Evolutionary conservation across 2,888 invertebrate genomes (phyloP).

Genomic region (Hybos culiciformis): DNA sequence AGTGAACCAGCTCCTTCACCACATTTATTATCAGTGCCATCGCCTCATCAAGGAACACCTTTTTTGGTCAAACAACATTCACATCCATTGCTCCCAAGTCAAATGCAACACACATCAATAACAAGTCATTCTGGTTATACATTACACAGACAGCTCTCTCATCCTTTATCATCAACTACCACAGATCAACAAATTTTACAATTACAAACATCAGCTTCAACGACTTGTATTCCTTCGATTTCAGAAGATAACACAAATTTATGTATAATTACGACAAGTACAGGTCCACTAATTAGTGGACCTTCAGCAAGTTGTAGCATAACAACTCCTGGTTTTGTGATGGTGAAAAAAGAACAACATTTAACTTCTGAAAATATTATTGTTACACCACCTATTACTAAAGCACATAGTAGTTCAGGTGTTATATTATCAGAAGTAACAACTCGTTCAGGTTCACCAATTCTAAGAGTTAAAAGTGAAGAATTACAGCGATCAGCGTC

Average conservation of each 20-base stretch:
- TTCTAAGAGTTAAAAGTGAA: constrained; percentile 41
- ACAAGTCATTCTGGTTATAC: constrained; percentile 14
- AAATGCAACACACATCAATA: constrained; percentile 27
- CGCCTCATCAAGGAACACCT: constrained; percentile 31
- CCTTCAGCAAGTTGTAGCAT: neutral
- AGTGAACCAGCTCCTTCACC: constrained; percentile 48
- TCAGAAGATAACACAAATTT: too few species aligned
- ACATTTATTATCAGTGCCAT: constrained; percentile 44
- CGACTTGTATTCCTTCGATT: neutral
- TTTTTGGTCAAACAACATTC: constrained; percentile 53
- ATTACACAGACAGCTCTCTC: constrained; percentile 41
- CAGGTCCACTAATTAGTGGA: constrained; percentile 16
- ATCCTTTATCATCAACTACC: constrained; percentile 30
- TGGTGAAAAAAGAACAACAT: constrained; percentile 12
- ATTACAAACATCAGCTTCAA: neutral
- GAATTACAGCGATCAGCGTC: constrained; percentile 47
- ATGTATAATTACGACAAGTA: neutral
- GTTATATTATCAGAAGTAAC: constrained; percentile 19
- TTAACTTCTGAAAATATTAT: constrained; percentile 9
- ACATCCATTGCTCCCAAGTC: constrained; percentile 48
- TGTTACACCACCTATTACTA: constrained; percentile 4
- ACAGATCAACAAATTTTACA: neutral
- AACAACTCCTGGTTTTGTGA: neutral
- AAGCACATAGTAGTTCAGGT: constrained; percentile 18
- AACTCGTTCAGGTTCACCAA: constrained; percentile 20